Conservation (phyloP, 2,888 invertebrate species). For the Brachycybe producta region DNA sequence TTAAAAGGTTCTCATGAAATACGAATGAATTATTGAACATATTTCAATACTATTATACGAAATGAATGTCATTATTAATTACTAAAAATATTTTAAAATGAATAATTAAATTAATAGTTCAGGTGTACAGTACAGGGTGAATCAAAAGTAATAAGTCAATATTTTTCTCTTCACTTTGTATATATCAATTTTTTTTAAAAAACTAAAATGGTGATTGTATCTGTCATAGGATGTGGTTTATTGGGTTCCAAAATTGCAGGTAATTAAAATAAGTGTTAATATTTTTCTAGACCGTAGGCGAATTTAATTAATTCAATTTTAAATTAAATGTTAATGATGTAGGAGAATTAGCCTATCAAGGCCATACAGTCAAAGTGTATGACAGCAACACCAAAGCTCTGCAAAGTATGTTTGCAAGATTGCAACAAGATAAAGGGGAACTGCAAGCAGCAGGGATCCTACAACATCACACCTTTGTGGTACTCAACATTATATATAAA, state of each 20-base stretch:
- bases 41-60: no score
- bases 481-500: constrained; percentile 23
- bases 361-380: constrained; percentile 36
- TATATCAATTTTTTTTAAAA: background rate
- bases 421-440: constrained; percentile 34
- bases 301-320: background rate
- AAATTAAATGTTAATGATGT: background rate
- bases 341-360: constrained; percentile 38
- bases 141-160: no score
- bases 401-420: constrained; percentile 31
- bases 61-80: no score
- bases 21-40: no score
- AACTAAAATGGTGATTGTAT: constrained; percentile 32
- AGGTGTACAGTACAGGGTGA: no score
- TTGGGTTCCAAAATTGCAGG: constrained; percentile 38
- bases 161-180: no score
- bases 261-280: constrained; percentile 4
- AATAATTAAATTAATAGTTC: no score
- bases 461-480: constrained; percentile 31
- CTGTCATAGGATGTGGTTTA: constrained; percentile 36
- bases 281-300: background rate
- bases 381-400: constrained; percentile 31
- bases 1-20: no score
- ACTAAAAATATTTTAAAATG: no score
- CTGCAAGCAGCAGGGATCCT: constrained; percentile 34